These are phyloP conservation scores for Dreissena polymorpha DNA, from an alignment of 1,140 invertebrate genomes.

Conservation along the genomic window DNA sequence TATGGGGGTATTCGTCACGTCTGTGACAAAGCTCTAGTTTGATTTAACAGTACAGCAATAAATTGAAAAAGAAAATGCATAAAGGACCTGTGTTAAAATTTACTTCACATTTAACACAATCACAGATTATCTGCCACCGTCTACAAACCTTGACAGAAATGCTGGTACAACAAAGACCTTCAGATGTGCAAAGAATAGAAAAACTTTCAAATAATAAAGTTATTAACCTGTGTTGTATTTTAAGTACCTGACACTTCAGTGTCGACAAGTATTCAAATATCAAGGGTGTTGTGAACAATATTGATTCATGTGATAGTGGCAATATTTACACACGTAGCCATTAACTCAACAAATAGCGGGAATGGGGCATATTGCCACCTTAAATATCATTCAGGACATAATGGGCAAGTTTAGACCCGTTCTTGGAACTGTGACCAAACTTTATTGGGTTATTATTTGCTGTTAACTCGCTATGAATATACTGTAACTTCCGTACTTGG, in stretches of 20 bases:
- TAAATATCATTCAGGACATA: not conserved
- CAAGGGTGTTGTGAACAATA: not conserved
- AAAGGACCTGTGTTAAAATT: too few species aligned
- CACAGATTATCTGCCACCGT: too few species aligned
- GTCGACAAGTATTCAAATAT: not conserved
- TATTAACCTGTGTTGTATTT: too few species aligned
- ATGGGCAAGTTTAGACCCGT: not conserved
- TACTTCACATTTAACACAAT: too few species aligned
- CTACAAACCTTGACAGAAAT: too few species aligned
- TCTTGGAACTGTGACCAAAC: not conserved
- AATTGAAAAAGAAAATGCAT: too few species aligned
- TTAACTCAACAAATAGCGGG: not conserved
- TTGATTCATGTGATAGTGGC: not conserved
- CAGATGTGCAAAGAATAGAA: too few species aligned
- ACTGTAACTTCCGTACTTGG: not conserved
- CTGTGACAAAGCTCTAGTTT: too few species aligned
- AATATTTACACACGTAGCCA: not conserved
- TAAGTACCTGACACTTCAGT: not conserved
- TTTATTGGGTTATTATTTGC: conserved; percentile 6
- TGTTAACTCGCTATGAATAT: not conserved
- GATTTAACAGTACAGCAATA: too few species aligned
- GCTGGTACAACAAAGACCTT: too few species aligned
- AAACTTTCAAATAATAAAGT: too few species aligned
- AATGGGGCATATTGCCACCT: not conserved
- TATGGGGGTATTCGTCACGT: too few species aligned